phyloP scores from a whole-genome alignment of 1,140 invertebrate species.

The Lordiphosa stackelbergi region DNA sequence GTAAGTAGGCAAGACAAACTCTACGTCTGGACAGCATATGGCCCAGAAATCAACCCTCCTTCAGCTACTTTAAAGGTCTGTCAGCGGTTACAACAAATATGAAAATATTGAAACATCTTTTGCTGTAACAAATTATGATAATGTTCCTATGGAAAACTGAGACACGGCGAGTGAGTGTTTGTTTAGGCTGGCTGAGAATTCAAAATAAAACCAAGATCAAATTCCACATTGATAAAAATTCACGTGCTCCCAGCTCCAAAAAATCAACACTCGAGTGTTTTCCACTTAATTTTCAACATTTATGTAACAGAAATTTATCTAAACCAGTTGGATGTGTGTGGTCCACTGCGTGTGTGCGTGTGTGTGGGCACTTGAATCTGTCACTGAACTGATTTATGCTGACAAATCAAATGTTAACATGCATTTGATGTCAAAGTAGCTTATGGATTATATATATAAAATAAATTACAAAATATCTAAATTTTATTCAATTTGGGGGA shows the following conservation, averaged over 20 bases:
- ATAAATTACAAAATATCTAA: no score
- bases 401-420: conserved; percentile 66
- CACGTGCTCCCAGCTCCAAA: conserved; percentile 44
- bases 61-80: conserved; percentile 53
- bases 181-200: conserved; percentile 40
- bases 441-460: conserved; percentile 22
- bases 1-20: conserved; percentile 14
- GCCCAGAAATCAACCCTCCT: conserved; percentile 38
- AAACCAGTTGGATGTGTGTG: conserved; percentile 45
- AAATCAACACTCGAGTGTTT: conserved; percentile 49
- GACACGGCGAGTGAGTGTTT: conserved; percentile 36
- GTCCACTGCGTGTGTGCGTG: conserved; percentile 31
- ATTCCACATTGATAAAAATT: conserved; percentile 67
- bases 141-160: conserved; percentile 26
- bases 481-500: conserved; percentile 72
- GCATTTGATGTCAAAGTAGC: conserved; percentile 51
- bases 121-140: conserved; percentile 27
- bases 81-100: conserved; percentile 42
- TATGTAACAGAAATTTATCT: conserved; percentile 59
- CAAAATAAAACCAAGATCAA: conserved; percentile 49
- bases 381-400: conserved; percentile 56
- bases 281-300: conserved; percentile 69
- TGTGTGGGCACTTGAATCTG: conserved; percentile 61
- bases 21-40: conserved; percentile 51
- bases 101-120: conserved; percentile 18